Evolutionary conservation across 2,797 vertebrate species (phyloP).

Genomic region (Chiloscyllium punctatum): DNA sequence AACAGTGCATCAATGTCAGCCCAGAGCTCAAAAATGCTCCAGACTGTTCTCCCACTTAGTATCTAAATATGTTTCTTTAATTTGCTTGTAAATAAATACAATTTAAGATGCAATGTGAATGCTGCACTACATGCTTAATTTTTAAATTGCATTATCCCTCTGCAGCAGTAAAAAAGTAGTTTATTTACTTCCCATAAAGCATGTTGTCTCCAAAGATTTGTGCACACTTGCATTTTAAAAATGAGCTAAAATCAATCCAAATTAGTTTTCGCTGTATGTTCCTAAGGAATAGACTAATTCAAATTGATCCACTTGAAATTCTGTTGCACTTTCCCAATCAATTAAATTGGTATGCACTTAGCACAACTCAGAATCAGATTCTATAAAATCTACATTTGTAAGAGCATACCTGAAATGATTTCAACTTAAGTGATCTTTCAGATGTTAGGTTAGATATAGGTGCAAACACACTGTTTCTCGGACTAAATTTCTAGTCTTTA

Average conservation of each 20-base stretch:
- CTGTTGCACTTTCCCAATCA: conserved; percentile 23
- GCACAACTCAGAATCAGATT: neutral
- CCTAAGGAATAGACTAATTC: conserved; percentile 61
- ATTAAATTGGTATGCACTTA: conserved; percentile 21
- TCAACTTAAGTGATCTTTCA: no score
- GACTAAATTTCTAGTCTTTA: neutral
- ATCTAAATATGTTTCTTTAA: conserved; percentile 54
- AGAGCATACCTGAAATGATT: neutral
- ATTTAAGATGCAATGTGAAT: conserved; percentile 34
- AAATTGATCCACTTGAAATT: conserved; percentile 35
- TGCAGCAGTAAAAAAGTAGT: conserved; percentile 20
- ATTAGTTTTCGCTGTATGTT: conserved; percentile 78
- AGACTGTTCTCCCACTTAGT: conserved; percentile 58
- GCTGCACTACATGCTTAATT: conserved; percentile 18
- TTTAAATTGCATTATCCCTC: conserved; percentile 30
- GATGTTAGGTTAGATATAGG: neutral
- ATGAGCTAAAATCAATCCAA: conserved; percentile 83
- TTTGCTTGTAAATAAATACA: conserved; percentile 63
- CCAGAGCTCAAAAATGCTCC: conserved; percentile 52
- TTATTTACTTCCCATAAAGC: conserved; percentile 4
- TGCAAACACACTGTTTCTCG: conserved; percentile 13
- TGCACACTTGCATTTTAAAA: conserved; percentile 65
- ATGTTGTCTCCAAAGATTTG: conserved; percentile 62
- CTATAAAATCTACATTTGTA: neutral
- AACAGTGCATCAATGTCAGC: conserved; percentile 95